These are phyloP conservation scores for Ornithorhynchus anatinus DNA, from an alignment of 2,113 vertebrate genomes.

Conservation along the genomic window DNA sequence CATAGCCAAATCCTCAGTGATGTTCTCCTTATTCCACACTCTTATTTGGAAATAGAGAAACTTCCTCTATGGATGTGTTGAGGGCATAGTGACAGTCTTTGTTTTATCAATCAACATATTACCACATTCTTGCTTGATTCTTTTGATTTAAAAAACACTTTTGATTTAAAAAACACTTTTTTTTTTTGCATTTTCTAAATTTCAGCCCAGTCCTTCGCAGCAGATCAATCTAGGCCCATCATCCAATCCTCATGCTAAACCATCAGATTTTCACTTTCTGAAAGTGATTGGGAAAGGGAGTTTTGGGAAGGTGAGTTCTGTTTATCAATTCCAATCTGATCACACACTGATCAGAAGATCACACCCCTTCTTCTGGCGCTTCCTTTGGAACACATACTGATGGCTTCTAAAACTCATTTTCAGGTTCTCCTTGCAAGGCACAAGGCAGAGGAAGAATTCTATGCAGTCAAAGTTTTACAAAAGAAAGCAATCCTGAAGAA, in stretches of 20 bases:
- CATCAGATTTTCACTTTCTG: slow-evolving; percentile 96
- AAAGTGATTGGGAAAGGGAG: slow-evolving; percentile 99
- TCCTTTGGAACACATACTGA: slow-evolving; percentile 16
- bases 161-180: not conserved
- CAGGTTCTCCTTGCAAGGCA: slow-evolving; percentile 93
- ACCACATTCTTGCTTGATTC: not conserved
- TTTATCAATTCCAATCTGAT: not conserved
- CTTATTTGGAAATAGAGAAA: not conserved
- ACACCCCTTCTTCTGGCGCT: not conserved
- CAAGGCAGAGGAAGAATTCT: slow-evolving; percentile 92
- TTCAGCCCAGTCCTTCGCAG: slow-evolving; percentile 93
- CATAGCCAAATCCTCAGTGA: not conserved
- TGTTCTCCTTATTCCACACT: fast-evolving
- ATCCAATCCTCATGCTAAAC: slow-evolving; percentile 96
- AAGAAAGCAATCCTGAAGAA: slow-evolving; percentile 98
- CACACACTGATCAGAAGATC: no score
- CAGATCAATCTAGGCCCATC: slow-evolving; percentile 98
- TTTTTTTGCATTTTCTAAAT: not conserved
- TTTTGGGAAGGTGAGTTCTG: slow-evolving; percentile 85
- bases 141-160: not conserved
- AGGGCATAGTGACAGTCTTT: not conserved
- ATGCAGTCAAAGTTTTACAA: slow-evolving; percentile 96
- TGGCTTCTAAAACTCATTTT: slow-evolving; percentile 28
- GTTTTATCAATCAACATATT: not conserved
- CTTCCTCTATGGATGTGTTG: no score